A percentile compares a stretch with the other conserved stretches of the same genome.
Evolutionary conservation across 2,113 vertebrate genomes (phyloP).

Genomic region (Melanerpes formicivorus): DNA sequence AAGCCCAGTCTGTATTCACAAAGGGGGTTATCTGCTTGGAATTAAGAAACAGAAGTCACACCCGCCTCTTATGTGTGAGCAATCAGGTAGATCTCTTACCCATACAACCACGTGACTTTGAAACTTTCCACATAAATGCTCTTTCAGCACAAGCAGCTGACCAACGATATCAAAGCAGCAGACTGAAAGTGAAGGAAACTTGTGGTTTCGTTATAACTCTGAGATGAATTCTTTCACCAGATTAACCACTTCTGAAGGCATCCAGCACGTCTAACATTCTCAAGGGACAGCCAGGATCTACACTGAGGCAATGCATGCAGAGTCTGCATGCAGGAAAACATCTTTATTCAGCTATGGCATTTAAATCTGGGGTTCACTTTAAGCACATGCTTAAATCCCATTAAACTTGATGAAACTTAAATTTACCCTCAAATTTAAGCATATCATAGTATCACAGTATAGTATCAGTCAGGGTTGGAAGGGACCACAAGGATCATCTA

Average conservation of each 20-base stretch:
- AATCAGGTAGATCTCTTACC: neutral
- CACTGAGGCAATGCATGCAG: neutral
- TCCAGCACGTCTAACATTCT: constrained; percentile 27
- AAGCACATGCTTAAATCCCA: neutral
- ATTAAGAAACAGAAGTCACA: neutral
- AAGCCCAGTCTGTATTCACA: neutral
- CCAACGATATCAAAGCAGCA: neutral
- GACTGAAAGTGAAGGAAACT: constrained; percentile 50
- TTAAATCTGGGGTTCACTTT: neutral
- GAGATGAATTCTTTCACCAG: constrained; percentile 47
- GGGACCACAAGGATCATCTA: no score
- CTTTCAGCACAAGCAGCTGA: neutral
- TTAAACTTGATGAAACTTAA: neutral
- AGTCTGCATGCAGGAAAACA: constrained; percentile 17
- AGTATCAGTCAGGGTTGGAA: no score
- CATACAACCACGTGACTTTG: neutral
- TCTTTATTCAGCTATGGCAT: neutral
- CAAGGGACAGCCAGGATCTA: neutral
- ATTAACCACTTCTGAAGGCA: constrained; percentile 56
- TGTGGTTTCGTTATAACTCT: constrained; percentile 39
- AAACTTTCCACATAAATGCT: neutral
- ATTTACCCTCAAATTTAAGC: neutral
- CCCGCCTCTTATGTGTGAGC: neutral
- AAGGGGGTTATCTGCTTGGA: neutral
- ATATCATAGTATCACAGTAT: no score